phyloP scores from a whole-genome alignment of 2,113 vertebrate species.

The Pantherophis guttatus region DNA sequence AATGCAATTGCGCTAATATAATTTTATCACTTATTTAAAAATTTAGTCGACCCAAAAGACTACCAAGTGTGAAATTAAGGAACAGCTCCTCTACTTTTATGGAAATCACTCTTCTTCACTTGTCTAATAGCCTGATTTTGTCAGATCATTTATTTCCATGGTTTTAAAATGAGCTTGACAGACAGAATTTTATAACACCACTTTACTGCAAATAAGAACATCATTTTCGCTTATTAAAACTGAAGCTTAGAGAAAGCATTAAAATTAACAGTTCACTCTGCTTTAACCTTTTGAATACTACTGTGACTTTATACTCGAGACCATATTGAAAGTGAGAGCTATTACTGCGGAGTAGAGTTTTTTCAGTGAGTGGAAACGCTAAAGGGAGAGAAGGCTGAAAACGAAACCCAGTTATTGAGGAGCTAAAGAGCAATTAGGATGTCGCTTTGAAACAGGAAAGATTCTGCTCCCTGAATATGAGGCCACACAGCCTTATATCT shows the following conservation, averaged over 20 bases:
- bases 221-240: conserved; percentile 85
- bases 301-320: conserved; percentile 63
- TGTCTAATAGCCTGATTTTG: conserved; percentile 84
- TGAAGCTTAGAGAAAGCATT: conserved; percentile 83
- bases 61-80: conserved; percentile 86
- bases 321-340: conserved; percentile 50
- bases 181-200: conserved; percentile 84
- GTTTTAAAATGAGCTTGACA: conserved; percentile 84
- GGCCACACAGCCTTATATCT: not conserved
- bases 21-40: conserved; percentile 88
- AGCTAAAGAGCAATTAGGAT: not conserved
- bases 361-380: not conserved
- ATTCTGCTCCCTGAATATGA: not conserved
- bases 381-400: not conserved
- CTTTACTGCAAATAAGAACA: conserved; percentile 86
- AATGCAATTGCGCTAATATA: conserved; percentile 85
- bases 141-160: conserved; percentile 86
- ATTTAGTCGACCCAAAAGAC: conserved; percentile 87
- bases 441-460: not conserved
- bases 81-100: conserved; percentile 80
- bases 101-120: conserved; percentile 84
- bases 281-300: conserved; percentile 79
- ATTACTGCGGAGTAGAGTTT: not conserved
- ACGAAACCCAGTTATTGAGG: not conserved
- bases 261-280: conserved; percentile 82